phyloP scores from a whole-genome alignment of 2,888 invertebrate species.

The Caenorhabditis afra region DNA sequence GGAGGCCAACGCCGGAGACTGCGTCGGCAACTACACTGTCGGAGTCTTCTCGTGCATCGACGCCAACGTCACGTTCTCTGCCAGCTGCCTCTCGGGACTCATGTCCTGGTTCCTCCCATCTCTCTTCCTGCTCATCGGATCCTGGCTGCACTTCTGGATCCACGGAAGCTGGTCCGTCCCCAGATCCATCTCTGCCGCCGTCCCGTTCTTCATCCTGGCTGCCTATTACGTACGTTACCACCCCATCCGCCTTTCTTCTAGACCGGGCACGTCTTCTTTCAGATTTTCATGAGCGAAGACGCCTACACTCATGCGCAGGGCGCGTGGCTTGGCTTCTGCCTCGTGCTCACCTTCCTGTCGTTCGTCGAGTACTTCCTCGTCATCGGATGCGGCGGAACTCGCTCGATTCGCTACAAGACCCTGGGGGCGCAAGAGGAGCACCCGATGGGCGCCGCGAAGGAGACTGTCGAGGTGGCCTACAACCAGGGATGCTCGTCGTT shows the following conservation, averaged over 20 bases:
- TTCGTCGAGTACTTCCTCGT: conserved; percentile 79
- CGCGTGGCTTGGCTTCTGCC: conserved; percentile 75
- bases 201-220: conserved; percentile 81
- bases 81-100: conserved; percentile 60
- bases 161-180: conserved; percentile 79
- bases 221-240: conserved; percentile 82
- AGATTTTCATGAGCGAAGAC: conserved; percentile 61
- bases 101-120: conserved; percentile 74
- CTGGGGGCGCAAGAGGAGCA: conserved; percentile 60
- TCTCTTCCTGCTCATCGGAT: conserved; percentile 69
- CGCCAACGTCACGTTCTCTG: conserved; percentile 73
- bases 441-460: conserved; percentile 65
- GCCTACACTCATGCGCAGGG: conserved; percentile 48
- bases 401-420: conserved; percentile 66
- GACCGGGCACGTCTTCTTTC: conserved; percentile 1
- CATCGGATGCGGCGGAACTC: conserved; percentile 74
- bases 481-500: conserved; percentile 67
- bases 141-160: conserved; percentile 80
- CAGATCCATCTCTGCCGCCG: conserved; percentile 75
- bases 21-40: conserved; percentile 78
- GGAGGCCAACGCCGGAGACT: conserved; percentile 75
- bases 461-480: conserved; percentile 65
- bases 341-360: conserved; percentile 76
- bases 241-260: not conserved
- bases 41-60: conserved; percentile 78